Percentiles rank a stretch among this genome's conserved stretches.
Evolutionary conservation across 2,113 vertebrate species (phyloP).

Genomic region (Pteronura brasiliensis): DNA sequence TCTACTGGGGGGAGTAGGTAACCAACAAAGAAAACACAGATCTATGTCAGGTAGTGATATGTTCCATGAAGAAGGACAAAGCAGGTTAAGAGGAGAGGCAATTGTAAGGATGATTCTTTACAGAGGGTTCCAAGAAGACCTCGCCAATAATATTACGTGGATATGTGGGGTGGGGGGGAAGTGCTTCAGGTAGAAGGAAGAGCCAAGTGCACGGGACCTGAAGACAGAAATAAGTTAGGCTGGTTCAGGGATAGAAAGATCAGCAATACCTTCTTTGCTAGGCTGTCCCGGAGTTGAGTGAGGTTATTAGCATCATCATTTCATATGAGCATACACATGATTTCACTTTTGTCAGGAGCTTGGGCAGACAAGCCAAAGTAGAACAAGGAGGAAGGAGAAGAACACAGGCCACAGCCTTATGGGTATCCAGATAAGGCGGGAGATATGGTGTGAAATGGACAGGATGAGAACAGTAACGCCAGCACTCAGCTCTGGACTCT

Average conservation of each 20-base stretch:
- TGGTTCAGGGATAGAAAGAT: neutral
- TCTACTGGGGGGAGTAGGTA: neutral
- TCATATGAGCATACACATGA: neutral
- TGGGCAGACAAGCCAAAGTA: neutral
- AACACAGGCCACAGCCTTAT: neutral
- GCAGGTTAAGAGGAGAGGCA: neutral
- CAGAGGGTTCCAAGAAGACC: neutral
- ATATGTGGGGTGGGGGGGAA: accelerated
- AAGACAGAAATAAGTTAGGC: neutral
- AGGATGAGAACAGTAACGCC: accelerated
- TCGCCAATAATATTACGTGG: neutral
- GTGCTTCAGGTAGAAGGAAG: neutral
- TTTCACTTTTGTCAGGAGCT: neutral
- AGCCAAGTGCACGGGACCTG: neutral
- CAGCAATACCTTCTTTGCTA: neutral
- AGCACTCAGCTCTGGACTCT: neutral
- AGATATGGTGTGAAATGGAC: neutral
- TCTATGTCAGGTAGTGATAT: no score
- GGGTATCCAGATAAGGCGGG: neutral
- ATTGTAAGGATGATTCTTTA: no score
- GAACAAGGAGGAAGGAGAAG: neutral
- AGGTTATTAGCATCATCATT: no score
- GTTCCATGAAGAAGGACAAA: neutral
- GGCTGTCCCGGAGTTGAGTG: neutral
- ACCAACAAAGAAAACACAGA: neutral